Evolutionary conservation across 2,113 vertebrate genomes (phyloP).

Genomic region (Taxidea taxus): DNA sequence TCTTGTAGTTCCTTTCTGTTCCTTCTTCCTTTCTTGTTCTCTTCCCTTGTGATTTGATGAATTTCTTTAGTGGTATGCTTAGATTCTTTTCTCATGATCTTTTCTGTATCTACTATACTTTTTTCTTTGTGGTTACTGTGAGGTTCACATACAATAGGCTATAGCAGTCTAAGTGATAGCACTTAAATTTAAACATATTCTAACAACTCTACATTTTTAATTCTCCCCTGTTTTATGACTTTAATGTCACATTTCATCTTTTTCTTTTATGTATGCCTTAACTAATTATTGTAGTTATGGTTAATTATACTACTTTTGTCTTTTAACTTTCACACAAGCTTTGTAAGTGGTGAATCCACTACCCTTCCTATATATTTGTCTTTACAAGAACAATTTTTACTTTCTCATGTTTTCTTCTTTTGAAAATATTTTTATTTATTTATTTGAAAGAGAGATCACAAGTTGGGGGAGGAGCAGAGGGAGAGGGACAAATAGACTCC

Average conservation of each 20-base stretch:
- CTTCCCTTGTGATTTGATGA: neutral
- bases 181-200: neutral
- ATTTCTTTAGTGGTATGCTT: neutral
- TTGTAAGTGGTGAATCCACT: neutral
- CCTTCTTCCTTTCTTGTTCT: neutral
- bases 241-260: neutral
- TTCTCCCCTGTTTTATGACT: neutral
- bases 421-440: too few species aligned
- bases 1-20: neutral
- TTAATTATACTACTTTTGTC: neutral
- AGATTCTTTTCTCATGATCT: neutral
- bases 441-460: neutral
- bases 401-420: too few species aligned
- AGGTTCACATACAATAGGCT: neutral
- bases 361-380: neutral
- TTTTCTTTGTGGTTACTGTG: neutral
- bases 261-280: neutral
- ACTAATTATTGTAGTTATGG: neutral
- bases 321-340: neutral
- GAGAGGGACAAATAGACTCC: neutral
- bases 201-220: neutral
- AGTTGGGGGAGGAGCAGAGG: neutral
- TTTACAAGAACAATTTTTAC: too few species aligned
- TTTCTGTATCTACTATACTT: neutral
- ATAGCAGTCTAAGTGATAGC: neutral